phyloP scores from a whole-genome alignment of 1,140 invertebrate genomes.

The Probaryconus sp. region DNA sequence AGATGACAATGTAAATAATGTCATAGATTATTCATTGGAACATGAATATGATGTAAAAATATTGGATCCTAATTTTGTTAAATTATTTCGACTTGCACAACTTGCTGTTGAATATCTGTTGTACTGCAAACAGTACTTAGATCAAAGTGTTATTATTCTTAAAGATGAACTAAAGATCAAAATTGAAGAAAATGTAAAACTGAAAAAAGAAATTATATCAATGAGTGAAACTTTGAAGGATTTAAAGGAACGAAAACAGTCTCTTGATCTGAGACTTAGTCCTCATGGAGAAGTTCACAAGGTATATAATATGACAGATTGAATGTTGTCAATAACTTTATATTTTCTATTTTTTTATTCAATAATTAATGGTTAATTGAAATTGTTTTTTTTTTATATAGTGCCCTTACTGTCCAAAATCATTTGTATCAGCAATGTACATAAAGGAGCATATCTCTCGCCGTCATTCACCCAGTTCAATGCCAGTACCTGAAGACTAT shows the following conservation, averaged over 20 bases:
- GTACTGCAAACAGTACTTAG: slow-evolving; percentile 84
- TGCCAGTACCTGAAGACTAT: slow-evolving; percentile 71
- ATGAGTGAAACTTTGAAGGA: slow-evolving; percentile 64
- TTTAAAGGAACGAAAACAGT: slow-evolving; percentile 66
- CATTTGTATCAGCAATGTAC: slow-evolving; percentile 71
- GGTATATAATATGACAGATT: slow-evolving; percentile 58
- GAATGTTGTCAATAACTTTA: slow-evolving; percentile 9
- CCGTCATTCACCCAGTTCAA: slow-evolving; percentile 67
- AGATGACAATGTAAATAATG: slow-evolving; percentile 82
- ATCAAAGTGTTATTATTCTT: slow-evolving; percentile 81
- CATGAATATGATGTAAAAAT: slow-evolving; percentile 82
- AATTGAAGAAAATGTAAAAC: slow-evolving; percentile 76
- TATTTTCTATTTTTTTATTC: slow-evolving; percentile 6
- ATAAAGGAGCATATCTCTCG: slow-evolving; percentile 70
- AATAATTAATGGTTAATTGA: background rate
- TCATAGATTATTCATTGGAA: slow-evolving; percentile 81
- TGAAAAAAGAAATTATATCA: slow-evolving; percentile 63
- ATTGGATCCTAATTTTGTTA: slow-evolving; percentile 83
- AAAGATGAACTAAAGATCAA: slow-evolving; percentile 81
- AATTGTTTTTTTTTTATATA: slow-evolving; percentile 51
- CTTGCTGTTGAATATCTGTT: slow-evolving; percentile 84
- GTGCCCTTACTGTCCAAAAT: slow-evolving; percentile 75
- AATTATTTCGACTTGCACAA: slow-evolving; percentile 83
- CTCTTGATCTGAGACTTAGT: slow-evolving; percentile 68
- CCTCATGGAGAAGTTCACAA: slow-evolving; percentile 73